A percentile compares a stretch with the other conserved stretches of the same genome.
Evolutionary conservation across 2,797 vertebrate genomes (phyloP).

Genomic region (Manis crassicaudata): DNA sequence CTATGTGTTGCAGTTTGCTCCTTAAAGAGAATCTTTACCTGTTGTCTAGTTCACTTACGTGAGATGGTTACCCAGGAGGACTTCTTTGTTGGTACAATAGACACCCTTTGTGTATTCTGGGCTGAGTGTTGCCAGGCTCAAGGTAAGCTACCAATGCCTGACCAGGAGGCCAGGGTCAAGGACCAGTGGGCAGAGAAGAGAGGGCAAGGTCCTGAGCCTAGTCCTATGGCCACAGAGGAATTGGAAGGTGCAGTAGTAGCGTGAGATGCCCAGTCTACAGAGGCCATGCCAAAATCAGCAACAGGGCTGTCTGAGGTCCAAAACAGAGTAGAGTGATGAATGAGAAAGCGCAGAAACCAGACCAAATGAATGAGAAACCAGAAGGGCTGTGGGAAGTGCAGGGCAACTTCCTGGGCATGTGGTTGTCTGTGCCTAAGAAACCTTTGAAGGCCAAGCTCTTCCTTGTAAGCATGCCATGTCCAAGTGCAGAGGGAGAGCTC

Average conservation of each 20-base stretch:
- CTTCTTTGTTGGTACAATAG: not conserved
- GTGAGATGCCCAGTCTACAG: not conserved
- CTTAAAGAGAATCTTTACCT: slow-evolving; percentile 4
- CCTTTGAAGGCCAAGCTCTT: not conserved
- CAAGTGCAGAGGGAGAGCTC: not conserved
- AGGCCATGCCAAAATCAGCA: not conserved
- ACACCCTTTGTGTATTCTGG: not conserved
- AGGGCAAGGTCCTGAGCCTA: not conserved
- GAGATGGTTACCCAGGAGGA: not conserved
- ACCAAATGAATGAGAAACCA: too few relatives aligned
- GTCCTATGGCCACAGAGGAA: not conserved
- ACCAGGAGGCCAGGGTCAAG: not conserved
- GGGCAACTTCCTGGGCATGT: not conserved
- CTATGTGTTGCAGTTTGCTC: not conserved
- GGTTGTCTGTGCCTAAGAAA: not conserved
- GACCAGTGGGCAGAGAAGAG: not conserved
- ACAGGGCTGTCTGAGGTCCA: not conserved
- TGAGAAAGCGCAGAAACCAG: not conserved
- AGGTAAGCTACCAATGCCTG: not conserved
- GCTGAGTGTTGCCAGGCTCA: not conserved
- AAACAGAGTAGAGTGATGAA: not conserved
- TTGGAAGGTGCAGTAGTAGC: not conserved
- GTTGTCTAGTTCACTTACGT: not conserved
- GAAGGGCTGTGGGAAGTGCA: not conserved
- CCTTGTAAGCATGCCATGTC: not conserved